These are phyloP conservation scores for Cebidichthys violaceus DNA, from an alignment of 2,113 vertebrate genomes.

Conservation along the genomic window DNA sequence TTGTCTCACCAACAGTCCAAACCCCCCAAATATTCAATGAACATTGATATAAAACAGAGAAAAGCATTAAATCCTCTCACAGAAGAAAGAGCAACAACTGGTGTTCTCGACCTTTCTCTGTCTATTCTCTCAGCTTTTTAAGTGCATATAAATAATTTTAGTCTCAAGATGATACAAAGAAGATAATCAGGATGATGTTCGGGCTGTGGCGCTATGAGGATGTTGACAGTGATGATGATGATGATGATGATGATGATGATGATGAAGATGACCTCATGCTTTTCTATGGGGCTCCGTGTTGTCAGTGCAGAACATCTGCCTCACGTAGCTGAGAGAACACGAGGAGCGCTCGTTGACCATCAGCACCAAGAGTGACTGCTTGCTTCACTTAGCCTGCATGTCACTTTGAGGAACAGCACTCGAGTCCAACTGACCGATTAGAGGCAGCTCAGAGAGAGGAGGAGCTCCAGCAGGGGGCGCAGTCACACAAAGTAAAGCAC, in stretches of 20 bases:
- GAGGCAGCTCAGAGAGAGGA: neutral
- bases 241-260: slow-evolving; percentile 45
- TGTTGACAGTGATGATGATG: slow-evolving; percentile 37
- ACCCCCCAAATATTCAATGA: too few species aligned
- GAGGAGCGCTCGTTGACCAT: neutral
- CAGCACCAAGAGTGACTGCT: neutral
- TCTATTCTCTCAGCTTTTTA: slow-evolving; percentile 82
- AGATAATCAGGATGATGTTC: slow-evolving; percentile 62
- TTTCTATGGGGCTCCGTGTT: slow-evolving; percentile 74
- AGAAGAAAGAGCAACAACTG: too few species aligned
- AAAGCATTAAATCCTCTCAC: too few species aligned
- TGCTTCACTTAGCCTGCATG: slow-evolving; percentile 6
- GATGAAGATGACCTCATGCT: slow-evolving; percentile 76
- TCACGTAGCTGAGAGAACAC: slow-evolving; percentile 11
- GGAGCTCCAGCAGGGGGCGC: slow-evolving; percentile 64
- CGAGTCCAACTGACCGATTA: neutral
- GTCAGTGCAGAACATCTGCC: slow-evolving; percentile 72
- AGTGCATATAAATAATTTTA: slow-evolving; percentile 82
- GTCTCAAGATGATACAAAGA: slow-evolving; percentile 77
- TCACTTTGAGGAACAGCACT: slow-evolving; percentile 12
- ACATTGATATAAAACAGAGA: too few species aligned
- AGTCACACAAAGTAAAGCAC: slow-evolving; percentile 12
- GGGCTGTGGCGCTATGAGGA: slow-evolving; percentile 64
- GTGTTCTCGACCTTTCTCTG: slow-evolving; percentile 64
- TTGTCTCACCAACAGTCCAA: too few species aligned